Evolutionary conservation across 2,797 vertebrate species (phyloP).

Genomic region (Muraenolepis orangiensis): DNA sequence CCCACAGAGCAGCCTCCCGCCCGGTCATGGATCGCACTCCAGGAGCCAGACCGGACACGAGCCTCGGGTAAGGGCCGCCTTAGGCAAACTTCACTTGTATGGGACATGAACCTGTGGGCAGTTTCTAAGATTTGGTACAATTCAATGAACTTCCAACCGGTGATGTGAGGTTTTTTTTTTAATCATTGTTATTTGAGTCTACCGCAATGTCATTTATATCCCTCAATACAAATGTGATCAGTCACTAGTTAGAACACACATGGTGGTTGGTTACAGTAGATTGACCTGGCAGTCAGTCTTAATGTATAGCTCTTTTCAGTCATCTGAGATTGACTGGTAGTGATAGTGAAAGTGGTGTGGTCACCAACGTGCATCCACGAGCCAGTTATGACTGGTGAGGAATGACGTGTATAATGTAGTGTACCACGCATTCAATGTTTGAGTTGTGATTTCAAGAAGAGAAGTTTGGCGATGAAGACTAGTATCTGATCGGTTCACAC

Average conservation of each 20-base stretch:
- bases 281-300: neutral
- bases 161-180: neutral
- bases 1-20: conserved; percentile 92
- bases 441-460: too few species aligned
- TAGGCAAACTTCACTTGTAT: neutral
- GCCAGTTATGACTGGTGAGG: too few species aligned
- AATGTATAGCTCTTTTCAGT: neutral
- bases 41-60: conserved; percentile 90
- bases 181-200: neutral
- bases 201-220: neutral
- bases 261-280: neutral
- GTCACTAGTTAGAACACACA: neutral
- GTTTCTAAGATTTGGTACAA: neutral
- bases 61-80: conserved; percentile 78
- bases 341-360: too few species aligned
- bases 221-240: neutral
- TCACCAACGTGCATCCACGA: too few species aligned
- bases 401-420: too few species aligned
- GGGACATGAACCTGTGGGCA: too few species aligned
- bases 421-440: too few species aligned
- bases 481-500: too few species aligned
- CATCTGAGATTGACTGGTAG: neutral
- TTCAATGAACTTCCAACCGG: neutral
- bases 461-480: too few species aligned
- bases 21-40: conserved; percentile 94